Base-by-base conservation (phyloP, 1,140 invertebrate genomes). In the Drosophila equinoxialis region DNA sequence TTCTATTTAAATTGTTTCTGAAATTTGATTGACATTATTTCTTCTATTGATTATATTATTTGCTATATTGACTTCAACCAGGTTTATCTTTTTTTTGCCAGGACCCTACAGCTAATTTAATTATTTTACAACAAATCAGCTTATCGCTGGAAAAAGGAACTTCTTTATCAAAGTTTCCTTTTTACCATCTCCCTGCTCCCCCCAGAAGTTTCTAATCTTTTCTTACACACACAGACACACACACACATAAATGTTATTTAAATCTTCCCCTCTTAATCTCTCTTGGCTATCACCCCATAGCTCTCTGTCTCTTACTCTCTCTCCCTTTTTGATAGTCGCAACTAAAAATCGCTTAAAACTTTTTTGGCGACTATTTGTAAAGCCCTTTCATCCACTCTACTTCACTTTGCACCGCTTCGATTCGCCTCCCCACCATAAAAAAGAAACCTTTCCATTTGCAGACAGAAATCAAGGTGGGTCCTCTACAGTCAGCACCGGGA, bases 261-360 rank as follows among this genome's bases (percentile, higher is more conserved):
- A 51, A 51, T 51, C 45, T 51, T 8, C 11, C 17, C 20, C 7
- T 20, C 45, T 17, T 14, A 17, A 3, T 14, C 45, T 23, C 45
- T 51, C 45, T 48, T 6, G 1, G 5, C n/a, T 45, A 7, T 45
- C n/a, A 14, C 10, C 7, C 45, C 14, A 8, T 3, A 26, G 2
- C 23, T 26, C 3, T 26, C 23, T 26, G 23, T 26, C 23, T 45
- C 42, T 45, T n/a, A 5, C 14, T 8, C 45, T 48, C 14, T 1
- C 45, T 20, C 6, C 17, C 7, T 48, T 17, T 65, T 65, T 39
- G 33, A 26, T 57, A 48, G 41, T 26, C 45, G 59, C 67, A 64
- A 77, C 75, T 77, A 77, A 77, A 77, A 77, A 77, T 71, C 68
- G 68, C 74, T 77, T 77, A 77, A 64, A 77, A 77, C 74, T 67